Conservation (phyloP, 2,888 invertebrate species). For the Allolobophora icterica region DNA sequence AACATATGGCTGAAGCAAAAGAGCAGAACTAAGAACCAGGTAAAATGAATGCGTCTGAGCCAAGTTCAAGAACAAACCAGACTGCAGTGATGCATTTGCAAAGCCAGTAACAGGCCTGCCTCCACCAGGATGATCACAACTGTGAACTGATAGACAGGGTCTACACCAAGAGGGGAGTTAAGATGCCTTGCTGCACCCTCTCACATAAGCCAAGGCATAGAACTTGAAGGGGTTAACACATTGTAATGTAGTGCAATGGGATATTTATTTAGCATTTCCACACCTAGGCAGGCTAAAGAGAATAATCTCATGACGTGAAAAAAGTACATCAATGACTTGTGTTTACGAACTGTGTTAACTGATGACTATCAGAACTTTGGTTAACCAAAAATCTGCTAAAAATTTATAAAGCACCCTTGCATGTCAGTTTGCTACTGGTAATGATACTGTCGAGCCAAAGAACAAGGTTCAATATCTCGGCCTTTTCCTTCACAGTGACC, state of each 20-base stretch:
- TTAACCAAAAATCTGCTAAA: neutral
- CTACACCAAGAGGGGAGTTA: neutral
- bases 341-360: neutral
- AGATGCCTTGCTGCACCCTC: neutral
- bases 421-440: too few species aligned
- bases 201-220: neutral
- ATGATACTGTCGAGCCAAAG: too few species aligned
- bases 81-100: neutral
- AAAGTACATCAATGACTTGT: neutral
- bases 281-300: neutral
- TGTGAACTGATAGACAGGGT: neutral
- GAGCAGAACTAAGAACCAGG: neutral
- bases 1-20: neutral
- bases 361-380: neutral
- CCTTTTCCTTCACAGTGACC: too few species aligned
- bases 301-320: neutral
- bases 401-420: neutral
- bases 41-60: neutral
- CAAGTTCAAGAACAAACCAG: neutral
- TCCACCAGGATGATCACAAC: neutral
- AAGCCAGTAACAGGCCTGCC: neutral
- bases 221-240: neutral
- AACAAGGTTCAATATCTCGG: too few species aligned
- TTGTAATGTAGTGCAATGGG: neutral
- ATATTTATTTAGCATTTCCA: neutral